Percentiles rank a stretch among this genome's conserved stretches.
Conservation (phyloP, 2,888 invertebrate species). For the Sicus ferrugineus region DNA sequence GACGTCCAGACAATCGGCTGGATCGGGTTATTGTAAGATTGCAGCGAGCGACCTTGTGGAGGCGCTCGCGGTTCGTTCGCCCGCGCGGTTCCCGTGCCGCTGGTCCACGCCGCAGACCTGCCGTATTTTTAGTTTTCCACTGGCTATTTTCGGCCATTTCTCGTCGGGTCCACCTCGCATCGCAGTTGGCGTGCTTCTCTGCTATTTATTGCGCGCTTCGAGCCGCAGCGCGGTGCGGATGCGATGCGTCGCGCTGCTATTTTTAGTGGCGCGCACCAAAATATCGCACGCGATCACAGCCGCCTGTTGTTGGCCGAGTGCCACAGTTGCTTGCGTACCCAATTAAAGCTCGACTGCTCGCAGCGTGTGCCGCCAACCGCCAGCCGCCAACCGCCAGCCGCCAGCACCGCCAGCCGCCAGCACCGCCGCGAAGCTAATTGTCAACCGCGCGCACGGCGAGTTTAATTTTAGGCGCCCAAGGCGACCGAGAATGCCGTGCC, state of each 20-base stretch:
- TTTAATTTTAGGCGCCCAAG: slow-evolving; percentile 25
- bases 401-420: slow-evolving; percentile 40
- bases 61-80: neutral
- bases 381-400: too few relatives aligned
- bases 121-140: slow-evolving; percentile 37
- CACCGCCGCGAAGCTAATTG: too few relatives aligned
- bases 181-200: slow-evolving; percentile 25
- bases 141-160: slow-evolving; percentile 48
- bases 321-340: slow-evolving; percentile 52
- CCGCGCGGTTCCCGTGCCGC: slow-evolving; percentile 15
- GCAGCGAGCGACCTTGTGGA: slow-evolving; percentile 24
- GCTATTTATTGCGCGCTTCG: slow-evolving; percentile 28
- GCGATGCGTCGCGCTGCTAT: slow-evolving; percentile 47
- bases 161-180: slow-evolving; percentile 10
- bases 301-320: slow-evolving; percentile 52
- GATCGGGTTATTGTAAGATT: neutral
- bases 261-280: slow-evolving; percentile 48
- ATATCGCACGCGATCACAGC: slow-evolving; percentile 58
- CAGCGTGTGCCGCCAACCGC: slow-evolving; percentile 43
- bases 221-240: slow-evolving; percentile 29
- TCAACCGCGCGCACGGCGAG: slow-evolving; percentile 1
- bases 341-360: slow-evolving; percentile 52
- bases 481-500: slow-evolving; percentile 24
- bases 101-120: slow-evolving; percentile 8
- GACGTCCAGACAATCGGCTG: neutral